Base-by-base conservation (phyloP, 2,888 invertebrate genomes). In the Platycheirus albimanus region DNA sequence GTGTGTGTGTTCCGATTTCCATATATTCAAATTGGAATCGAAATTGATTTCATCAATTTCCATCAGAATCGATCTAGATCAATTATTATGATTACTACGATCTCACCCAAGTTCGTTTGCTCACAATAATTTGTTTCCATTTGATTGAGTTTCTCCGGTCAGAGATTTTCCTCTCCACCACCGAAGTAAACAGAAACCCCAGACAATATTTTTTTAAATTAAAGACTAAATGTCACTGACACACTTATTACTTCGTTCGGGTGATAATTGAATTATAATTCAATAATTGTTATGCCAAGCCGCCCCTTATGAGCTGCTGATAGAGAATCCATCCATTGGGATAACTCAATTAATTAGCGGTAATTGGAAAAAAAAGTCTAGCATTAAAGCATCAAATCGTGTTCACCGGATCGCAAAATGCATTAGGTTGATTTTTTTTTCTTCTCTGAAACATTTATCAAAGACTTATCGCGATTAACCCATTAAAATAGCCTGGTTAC, bases 201-300 rank as follows among this genome's bases (percentile, higher is more conserved):
- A 43, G 41, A 43, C 41, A 13, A 17, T 17, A 45, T 17, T 8
- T 17, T 2, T 52, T 52, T 36, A 38, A 30, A 58, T 51, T 49
- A 41, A 58, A 19, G 67, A 71, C 67, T 54, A 51, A 72, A 56
- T 75, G 76, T 81, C 71, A 66, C 61, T 81, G 80, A 54, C 80
- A 76, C 66, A 63, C 72, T 24, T 45, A 80, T 45, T 58, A 17
- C 52, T 24, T 10, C 24, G 24, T 30, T 64, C 41, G 66, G 19
- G 66, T 76, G 80, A 76, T 81, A 81, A 81, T 81, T 81, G 66
- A 81, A 71, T 81, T 71, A 76, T 58, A 71, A 71, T 66, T 52
- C 66, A 52, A n/a, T n/a, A n/a, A 66, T 20, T 61, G 70, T 56
- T 63, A 66, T 33, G 33, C 49, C 47, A 11, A 17, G n/a, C 63